Evolutionary conservation across 2,113 vertebrate genomes (phyloP).

Genomic region (Ctenomys sociabilis): DNA sequence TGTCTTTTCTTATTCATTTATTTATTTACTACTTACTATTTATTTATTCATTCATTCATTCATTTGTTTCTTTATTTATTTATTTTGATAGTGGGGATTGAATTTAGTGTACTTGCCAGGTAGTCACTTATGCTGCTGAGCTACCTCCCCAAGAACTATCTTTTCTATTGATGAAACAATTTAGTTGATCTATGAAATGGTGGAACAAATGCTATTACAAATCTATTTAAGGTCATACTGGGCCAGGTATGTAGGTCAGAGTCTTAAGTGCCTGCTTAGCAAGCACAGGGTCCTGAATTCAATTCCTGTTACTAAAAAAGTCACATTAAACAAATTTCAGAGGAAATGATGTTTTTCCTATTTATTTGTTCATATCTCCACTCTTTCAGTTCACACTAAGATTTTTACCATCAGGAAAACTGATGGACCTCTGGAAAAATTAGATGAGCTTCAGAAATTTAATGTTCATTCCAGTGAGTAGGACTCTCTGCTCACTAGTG

Average conservation of each 20-base stretch:
- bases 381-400: conserved; percentile 57
- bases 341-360: background rate
- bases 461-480: conserved; percentile 73
- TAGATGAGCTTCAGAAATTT: conserved; percentile 70
- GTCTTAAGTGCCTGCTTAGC: too few relatives aligned
- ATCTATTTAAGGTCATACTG: background rate
- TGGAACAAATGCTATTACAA: conserved; percentile 43
- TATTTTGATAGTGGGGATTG: too few relatives aligned
- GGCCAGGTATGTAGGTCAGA: too few relatives aligned
- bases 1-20: background rate
- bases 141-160: too few relatives aligned
- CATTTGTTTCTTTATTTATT: too few relatives aligned
- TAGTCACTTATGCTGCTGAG: too few relatives aligned
- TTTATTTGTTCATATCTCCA: background rate
- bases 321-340: background rate
- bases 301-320: too few relatives aligned
- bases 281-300: too few relatives aligned
- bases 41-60: too few relatives aligned
- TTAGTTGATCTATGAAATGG: conserved; percentile 23
- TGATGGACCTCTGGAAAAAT: conserved; percentile 52
- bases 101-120: too few relatives aligned
- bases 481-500: conserved; percentile 63
- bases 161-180: background rate
- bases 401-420: conserved; percentile 61
- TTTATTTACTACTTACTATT: too few relatives aligned